Percentiles rank a stretch among this genome's conserved stretches.
phyloP scores from a whole-genome alignment of 2,113 vertebrate genomes.

The Sorex araneus region DNA sequence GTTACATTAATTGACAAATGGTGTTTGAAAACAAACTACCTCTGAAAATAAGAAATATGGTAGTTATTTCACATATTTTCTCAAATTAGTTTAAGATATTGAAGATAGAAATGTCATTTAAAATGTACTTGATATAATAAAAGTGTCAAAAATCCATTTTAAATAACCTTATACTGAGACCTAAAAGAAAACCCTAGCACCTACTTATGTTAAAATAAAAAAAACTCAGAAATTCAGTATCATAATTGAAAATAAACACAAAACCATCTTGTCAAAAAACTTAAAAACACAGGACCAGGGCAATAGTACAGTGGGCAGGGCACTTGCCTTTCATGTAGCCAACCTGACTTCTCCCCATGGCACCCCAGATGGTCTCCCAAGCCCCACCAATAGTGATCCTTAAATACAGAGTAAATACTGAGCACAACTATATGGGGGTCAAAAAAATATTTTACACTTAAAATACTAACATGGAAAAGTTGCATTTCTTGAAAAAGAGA shows the following conservation, averaged over 20 bases:
- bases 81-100: conserved; percentile 9
- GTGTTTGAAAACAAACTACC: not conserved
- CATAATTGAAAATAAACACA: conserved; percentile 24
- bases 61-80: not conserved
- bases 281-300: no score
- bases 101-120: not conserved
- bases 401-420: no score
- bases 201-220: not conserved
- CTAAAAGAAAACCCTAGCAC: not conserved
- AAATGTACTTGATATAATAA: conserved; percentile 25
- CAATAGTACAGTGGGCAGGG: no score
- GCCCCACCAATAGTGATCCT: no score
- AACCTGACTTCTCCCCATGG: no score
- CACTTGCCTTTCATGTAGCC: no score
- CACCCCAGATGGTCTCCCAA: no score
- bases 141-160: not conserved
- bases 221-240: not conserved
- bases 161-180: not conserved
- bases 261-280: not conserved
- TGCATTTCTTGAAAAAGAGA: not conserved
- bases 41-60: not conserved
- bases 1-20: not conserved
- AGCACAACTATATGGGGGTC: no score
- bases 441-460: no score
- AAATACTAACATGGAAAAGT: not conserved